Base-by-base conservation (phyloP, 2,113 vertebrate species). In the Chaetops frenatus region DNA sequence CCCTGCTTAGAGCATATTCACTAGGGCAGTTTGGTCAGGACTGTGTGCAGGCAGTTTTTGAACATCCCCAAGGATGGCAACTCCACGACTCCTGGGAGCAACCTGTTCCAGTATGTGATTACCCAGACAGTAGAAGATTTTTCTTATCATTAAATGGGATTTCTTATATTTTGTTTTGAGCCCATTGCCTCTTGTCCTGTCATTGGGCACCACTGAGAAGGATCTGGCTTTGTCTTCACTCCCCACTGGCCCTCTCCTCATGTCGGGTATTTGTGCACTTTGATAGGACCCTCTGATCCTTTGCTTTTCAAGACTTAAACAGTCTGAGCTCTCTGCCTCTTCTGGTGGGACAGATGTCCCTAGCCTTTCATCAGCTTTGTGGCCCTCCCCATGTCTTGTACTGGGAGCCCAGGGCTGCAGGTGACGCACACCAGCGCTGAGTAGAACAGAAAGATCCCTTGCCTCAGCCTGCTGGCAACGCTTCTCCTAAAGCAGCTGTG, bases 331-430 rank as follows among this genome's bases (percentile, higher is more conserved):
- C 21, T 72, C 44, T 85, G 17, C 22, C 33, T 73, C 12, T 81
- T 15, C 13, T 45, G 20, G 7, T 38, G 10, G 53, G n/a, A 70
- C 15, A 61, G 17, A 18, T 15, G 4, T 33, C 28, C 42, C 27
- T 42, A 36, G 15, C 5, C 9, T 33, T 53, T 65, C 6, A 9
- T 72, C 25, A 42, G 29, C 24, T 47, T 27, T 57, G 28, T 74
- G 38, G 24, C 62, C 13, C 7, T 90, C 76, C 23, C 38, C 2
- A 0, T 36, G 51, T 53, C 19, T 71, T 0, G 0, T 36, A 4
- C 33, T 58, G 51, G 25, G 66, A 31, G 29, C 38, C 28, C 84
- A 23, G 54, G 38, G 29, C 54, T 61, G 23, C 47, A 45, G 54
- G 12, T 28, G 47, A 45, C 73, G 12, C 28, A 4, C 54, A 13